Percentiles rank a stretch among this genome's conserved stretches.
Evolutionary conservation across 2,113 vertebrate genomes (phyloP).

Genomic region (Chascanopsetta lugubris): DNA sequence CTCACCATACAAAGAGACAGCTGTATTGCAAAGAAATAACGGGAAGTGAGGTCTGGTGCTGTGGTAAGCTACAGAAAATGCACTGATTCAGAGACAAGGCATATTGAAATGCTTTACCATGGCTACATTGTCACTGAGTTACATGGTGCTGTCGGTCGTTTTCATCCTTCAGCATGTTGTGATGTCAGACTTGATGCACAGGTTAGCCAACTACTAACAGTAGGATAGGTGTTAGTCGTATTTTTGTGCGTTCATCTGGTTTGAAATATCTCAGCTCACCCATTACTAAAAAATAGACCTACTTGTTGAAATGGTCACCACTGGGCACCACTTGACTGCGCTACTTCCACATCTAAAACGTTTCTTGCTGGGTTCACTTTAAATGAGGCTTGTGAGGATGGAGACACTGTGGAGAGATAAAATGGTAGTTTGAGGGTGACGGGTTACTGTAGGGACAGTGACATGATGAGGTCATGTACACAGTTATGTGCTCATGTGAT

Average conservation of each 20-base stretch:
- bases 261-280: no score
- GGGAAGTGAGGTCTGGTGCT: slow-evolving; percentile 66
- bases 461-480: slow-evolving; percentile 28
- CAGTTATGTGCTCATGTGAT: neutral
- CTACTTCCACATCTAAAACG: neutral
- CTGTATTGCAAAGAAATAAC: slow-evolving; percentile 82
- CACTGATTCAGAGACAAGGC: no score
- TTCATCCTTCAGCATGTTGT: no score
- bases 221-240: no score
- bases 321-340: neutral
- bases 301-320: no score
- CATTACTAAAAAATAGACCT: no score
- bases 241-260: no score
- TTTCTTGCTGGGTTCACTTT: neutral
- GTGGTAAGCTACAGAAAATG: slow-evolving; percentile 63
- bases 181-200: no score
- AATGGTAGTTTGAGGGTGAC: neutral
- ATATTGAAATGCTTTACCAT: slow-evolving; percentile 53
- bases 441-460: neutral
- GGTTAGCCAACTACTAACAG: no score
- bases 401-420: neutral
- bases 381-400: neutral
- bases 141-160: no score
- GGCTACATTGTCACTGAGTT: no score
- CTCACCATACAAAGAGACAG: slow-evolving; percentile 82